Base-by-base conservation (phyloP, 2,888 invertebrate species). In the Hypolimnas misippus region DNA sequence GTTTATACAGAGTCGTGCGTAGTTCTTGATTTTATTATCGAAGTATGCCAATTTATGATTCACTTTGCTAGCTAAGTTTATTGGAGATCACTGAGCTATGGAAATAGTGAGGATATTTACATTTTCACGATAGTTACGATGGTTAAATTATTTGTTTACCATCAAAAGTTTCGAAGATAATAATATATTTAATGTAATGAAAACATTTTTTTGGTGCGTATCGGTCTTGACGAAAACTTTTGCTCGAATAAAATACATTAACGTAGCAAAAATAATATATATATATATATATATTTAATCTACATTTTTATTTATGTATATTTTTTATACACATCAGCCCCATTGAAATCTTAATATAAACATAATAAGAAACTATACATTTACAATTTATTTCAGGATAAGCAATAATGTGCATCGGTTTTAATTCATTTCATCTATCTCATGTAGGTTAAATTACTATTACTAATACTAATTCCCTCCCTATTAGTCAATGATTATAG, bases 21-120 rank as follows among this genome's bases (percentile, higher is more conserved):
- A 62, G 53, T 54, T 62, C 57, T 46, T 53, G 57, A 62, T 62
- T 62, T 53, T 62, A 52, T 62, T 62, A 54, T 38, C 25, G n/a
- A 44, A 59, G 38, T 62, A 62, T 40, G 40, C 57, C 57, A 62
- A 53, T 57, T 57, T 57, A 49, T 49, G 49, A 49, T 49, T 49
- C 49, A 49, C 49, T 46, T 29, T 49, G 29, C 8, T 12, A 49
- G 29, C n/a, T 4, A 49, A 49, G 49, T 49, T 49, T 29, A 49
- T 49, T 46, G 44, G 19, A 21, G 10, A 21, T 46, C 17, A 46
- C 17, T 6, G 12, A 12, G 44, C 10, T 19, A 44, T 44, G 44
- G 44, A 12, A 10, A 19, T 44, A 19, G 19, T 44, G 16, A 19
- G 19, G 10, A 44, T 38, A 38, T 38, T 40, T 40, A 40, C 21